Evolutionary conservation across 2,888 invertebrate species (phyloP).

Genomic region (Caenorhabditis panamensis): DNA sequence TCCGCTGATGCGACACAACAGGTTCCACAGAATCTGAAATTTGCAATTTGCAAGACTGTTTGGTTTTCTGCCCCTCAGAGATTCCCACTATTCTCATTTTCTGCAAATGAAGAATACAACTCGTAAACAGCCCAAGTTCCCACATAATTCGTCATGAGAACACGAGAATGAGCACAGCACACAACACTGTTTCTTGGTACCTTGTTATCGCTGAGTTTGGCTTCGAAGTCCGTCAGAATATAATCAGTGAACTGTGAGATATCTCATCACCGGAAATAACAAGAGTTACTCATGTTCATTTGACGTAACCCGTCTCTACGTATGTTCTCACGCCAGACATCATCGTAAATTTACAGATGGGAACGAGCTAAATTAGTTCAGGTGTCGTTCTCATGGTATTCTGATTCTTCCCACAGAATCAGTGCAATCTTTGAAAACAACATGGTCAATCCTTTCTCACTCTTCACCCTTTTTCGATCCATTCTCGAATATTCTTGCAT

Average conservation of each 20-base stretch:
- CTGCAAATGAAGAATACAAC: not conserved
- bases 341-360: not conserved
- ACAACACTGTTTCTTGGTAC: no score
- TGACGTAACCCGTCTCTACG: not conserved
- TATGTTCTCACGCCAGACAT: not conserved
- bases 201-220: not conserved
- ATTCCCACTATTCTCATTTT: not conserved
- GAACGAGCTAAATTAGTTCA: not conserved
- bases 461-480: no score
- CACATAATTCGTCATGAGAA: not conserved
- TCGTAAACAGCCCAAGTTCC: not conserved
- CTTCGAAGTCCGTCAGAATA: not conserved
- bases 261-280: not conserved
- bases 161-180: not conserved
- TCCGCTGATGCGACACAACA: slow-evolving; percentile 59
- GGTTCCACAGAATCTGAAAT: slow-evolving; percentile 66
- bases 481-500: no score
- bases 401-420: not conserved
- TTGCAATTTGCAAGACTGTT: not conserved
- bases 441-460: no score
- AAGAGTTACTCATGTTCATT: not conserved
- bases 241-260: not conserved
- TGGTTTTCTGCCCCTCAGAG: no score
- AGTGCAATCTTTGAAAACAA: not conserved
- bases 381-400: not conserved